Conservation (phyloP, 2,113 vertebrate species). For the Notiomystis cincta region DNA sequence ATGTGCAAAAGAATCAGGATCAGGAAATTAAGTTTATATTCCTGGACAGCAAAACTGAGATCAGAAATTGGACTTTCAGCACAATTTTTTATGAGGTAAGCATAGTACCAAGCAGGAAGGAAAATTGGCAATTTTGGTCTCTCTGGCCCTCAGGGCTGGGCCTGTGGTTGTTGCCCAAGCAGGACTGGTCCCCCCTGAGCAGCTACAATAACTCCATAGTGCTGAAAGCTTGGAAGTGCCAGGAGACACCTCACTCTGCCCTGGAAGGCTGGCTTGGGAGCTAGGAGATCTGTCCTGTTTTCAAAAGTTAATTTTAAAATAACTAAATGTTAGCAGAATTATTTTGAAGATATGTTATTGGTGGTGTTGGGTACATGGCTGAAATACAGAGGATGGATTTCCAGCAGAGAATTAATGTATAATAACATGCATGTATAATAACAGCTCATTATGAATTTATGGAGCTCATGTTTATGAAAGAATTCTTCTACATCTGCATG, state of each 20-base stretch:
- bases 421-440: background rate
- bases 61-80: background rate
- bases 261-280: background rate
- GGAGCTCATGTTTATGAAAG: background rate
- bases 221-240: background rate
- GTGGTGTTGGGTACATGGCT: background rate
- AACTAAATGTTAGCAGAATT: background rate
- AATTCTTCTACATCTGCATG: background rate
- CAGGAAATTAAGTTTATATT: background rate
- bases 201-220: rapidly evolving
- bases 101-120: background rate
- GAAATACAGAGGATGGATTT: background rate
- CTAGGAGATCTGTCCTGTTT: background rate
- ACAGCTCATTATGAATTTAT: background rate
- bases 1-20: background rate
- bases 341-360: background rate
- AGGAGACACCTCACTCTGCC: rapidly evolving
- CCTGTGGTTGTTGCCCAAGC: background rate
- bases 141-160: background rate
- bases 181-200: background rate
- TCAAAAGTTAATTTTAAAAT: background rate
- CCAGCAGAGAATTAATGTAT: background rate
- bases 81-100: background rate
- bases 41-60: background rate
- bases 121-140: background rate